Base-by-base conservation (phyloP, 2,888 invertebrate species). In the Geotrupes spiniger region DNA sequence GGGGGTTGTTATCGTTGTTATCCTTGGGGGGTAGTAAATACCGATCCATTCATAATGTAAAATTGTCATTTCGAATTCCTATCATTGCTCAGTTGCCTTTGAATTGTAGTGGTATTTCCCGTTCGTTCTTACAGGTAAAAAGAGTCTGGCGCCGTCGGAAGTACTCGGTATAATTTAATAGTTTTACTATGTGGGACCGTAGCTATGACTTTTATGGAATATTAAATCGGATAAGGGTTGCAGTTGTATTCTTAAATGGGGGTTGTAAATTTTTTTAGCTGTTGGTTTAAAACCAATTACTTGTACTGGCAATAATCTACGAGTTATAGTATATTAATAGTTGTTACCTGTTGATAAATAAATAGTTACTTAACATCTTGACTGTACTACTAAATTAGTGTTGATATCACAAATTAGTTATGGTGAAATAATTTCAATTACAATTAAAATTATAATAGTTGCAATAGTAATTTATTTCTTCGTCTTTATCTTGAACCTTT, bases 41-140 rank as follows among this genome's bases (percentile, higher is more conserved):
- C 58, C 55, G 50, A 54, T 57, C 59, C 61, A 63, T 64, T 61
- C 63, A 63, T 63, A 63, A 63, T 59, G 56, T 57, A 52, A 55
- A 53, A 57, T 60, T 63, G 64, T 64, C 64, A 60, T 61, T 63
- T 59, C 53, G 53, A 63, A 64, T 63, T 63, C 63, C 64, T 62
- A 62, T 63, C 63, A 60, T 63, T 62, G 59, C 61, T 28, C 42
- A 31, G 15, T 14, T 28, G 33, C 25, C 21, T 15, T 12, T 15
- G 33, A 33, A 33, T 21, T 21, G 21, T 21, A 6, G 4, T 21
- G 21, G 33, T n/a, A 33, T 33, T 33, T 33, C 33, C 33, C 33
- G 51, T 49, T 52, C 48, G 50, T 52, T 51, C 48, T 31, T 26
- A 44, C 59, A 60, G 59, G 60, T 60, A 58, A 54, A 57, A 57